phyloP scores from a whole-genome alignment of 2,113 vertebrate species.

The Saimiri boliviensis region DNA sequence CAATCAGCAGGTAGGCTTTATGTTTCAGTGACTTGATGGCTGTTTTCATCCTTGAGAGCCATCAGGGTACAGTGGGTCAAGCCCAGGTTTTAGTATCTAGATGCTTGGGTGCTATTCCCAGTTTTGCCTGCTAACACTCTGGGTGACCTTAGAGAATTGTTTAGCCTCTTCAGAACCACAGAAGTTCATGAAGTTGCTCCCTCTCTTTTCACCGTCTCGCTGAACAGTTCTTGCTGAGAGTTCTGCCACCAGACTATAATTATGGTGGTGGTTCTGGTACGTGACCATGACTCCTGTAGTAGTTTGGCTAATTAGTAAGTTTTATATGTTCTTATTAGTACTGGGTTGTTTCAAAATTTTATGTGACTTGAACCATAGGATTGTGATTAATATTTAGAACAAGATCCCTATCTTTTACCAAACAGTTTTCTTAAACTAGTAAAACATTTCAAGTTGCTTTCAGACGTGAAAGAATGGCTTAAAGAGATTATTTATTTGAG shows the following conservation, averaged over 20 bases:
- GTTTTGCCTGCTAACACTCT: background rate
- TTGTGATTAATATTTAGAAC: background rate
- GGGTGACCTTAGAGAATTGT: background rate
- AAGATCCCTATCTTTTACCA: background rate
- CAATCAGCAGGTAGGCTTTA: constrained; percentile 85
- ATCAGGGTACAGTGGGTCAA: fast-evolving
- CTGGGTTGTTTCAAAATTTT: background rate
- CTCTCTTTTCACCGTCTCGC: background rate
- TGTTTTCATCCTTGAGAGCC: background rate
- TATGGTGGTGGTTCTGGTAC: background rate
- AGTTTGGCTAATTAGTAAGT: background rate
- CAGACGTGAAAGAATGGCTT: background rate
- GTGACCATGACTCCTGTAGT: background rate
- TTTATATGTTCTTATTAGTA: background rate
- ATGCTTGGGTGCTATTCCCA: background rate
- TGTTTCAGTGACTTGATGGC: background rate
- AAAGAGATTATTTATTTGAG: background rate
- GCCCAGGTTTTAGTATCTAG: background rate
- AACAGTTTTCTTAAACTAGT: background rate
- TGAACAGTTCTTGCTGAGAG: background rate
- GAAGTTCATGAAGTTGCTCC: background rate
- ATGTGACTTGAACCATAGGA: background rate
- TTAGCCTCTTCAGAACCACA: background rate
- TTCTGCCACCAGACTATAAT: background rate
- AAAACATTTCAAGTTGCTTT: background rate